Conservation (phyloP, 2,113 vertebrate genomes). For the Tetrao urogallus region DNA sequence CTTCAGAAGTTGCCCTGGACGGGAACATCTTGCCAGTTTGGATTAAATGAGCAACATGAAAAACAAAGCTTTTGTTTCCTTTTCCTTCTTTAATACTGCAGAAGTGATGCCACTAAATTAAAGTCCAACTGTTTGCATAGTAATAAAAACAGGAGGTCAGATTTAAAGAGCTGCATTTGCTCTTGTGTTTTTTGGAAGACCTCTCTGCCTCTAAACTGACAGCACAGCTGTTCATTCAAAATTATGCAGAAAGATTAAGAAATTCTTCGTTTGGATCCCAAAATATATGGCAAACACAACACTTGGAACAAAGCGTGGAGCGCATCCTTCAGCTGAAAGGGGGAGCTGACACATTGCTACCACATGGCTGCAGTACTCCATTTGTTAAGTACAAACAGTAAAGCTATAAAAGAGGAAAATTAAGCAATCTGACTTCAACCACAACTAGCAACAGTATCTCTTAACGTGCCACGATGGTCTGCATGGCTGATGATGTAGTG, state of each 20-base stretch:
- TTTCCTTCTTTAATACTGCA: not conserved
- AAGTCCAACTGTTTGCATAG: constrained; percentile 5
- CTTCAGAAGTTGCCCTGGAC: not conserved
- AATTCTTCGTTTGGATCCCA: constrained; percentile 41
- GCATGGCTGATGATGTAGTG: not conserved
- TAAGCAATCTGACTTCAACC: constrained; percentile 24
- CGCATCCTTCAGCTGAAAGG: not conserved
- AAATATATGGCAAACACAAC: not conserved
- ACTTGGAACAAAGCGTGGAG: not conserved
- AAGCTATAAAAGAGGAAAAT: not conserved
- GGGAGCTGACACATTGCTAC: not conserved
- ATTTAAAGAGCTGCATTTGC: constrained; percentile 62
- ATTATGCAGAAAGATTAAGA: constrained; percentile 59
- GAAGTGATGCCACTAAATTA: constrained; percentile 41
- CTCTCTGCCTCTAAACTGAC: constrained; percentile 70
- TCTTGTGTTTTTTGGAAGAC: constrained; percentile 76
- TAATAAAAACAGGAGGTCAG: constrained; percentile 45
- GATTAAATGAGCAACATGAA: not conserved
- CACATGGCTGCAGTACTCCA: not conserved
- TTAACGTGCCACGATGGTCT: not conserved
- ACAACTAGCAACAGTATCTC: not conserved
- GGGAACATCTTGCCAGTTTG: not conserved
- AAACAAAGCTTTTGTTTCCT: not conserved
- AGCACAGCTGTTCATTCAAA: constrained; percentile 76
- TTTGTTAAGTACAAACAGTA: not conserved